phyloP scores from a whole-genome alignment of 2,888 invertebrate genomes.

The Hypselothyrea guttata region DNA sequence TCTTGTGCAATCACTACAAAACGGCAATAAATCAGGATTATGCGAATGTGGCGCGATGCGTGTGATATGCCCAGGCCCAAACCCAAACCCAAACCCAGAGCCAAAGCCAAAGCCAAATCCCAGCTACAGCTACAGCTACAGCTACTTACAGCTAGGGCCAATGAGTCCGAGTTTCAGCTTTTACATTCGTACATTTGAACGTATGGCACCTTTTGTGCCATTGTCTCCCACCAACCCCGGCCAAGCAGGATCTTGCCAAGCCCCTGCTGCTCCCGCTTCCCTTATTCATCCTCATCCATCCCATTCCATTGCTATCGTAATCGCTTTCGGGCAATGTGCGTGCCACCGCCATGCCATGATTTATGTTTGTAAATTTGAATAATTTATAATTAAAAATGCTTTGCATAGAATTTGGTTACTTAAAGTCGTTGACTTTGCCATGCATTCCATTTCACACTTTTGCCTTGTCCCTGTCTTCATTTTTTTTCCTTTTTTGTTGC shows the following conservation, averaged over 20 bases:
- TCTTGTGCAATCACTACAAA: constrained; percentile 81
- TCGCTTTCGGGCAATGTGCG: constrained; percentile 52
- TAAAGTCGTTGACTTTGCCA: constrained; percentile 63
- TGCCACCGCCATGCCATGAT: constrained; percentile 69
- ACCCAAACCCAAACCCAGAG: constrained; percentile 9
- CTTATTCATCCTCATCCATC: neutral
- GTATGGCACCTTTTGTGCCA: constrained; percentile 40
- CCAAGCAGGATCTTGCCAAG: constrained; percentile 34
- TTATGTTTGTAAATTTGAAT: constrained; percentile 78
- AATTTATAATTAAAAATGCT: constrained; percentile 79
- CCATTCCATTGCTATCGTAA: constrained; percentile 34
- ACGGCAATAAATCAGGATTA: constrained; percentile 82
- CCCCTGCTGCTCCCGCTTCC: constrained; percentile 17
- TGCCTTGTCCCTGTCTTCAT: constrained; percentile 34
- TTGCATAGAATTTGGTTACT: constrained; percentile 74
- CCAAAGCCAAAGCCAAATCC: constrained; percentile 13
- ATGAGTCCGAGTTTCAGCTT: constrained; percentile 36
- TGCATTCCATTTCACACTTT: constrained; percentile 44
- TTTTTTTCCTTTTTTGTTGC: constrained; percentile 20
- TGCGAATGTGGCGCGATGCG: constrained; percentile 79
- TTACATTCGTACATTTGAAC: constrained; percentile 35
- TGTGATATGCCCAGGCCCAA: constrained; percentile 54
- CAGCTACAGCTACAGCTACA: neutral
- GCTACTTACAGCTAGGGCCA: constrained; percentile 30
- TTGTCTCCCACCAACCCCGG: constrained; percentile 35